A percentile compares a stretch with the other conserved stretches of the same genome.
phyloP scores from a whole-genome alignment of 2,888 invertebrate species.

The Cheilosia scutellata region DNA sequence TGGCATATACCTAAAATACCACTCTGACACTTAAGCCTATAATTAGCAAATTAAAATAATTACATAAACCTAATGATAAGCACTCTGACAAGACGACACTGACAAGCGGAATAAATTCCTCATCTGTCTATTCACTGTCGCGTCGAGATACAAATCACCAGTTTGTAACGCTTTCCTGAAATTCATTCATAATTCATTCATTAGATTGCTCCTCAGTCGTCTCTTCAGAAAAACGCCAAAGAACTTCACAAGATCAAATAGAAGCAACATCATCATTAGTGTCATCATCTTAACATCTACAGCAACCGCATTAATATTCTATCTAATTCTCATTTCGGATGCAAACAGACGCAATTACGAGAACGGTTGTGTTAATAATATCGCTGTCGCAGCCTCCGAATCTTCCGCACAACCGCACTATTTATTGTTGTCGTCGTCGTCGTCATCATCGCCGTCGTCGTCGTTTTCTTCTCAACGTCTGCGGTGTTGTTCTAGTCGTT shows the following conservation, averaged over 20 bases:
- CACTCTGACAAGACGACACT: conserved; percentile 25
- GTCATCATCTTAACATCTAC: conserved; percentile 61
- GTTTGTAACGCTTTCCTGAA: conserved; percentile 63
- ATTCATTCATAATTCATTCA: conserved; percentile 68
- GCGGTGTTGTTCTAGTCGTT: conserved; percentile 3
- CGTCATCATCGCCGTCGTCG: conserved; percentile 14
- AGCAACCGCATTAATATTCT: conserved; percentile 67
- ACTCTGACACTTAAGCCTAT: conserved; percentile 10
- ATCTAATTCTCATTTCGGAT: conserved; percentile 68
- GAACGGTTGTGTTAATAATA: conserved; percentile 50
- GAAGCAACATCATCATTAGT: conserved; percentile 68
- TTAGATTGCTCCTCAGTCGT: conserved; percentile 9
- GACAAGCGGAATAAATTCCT: conserved; percentile 45
- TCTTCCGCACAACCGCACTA: conserved; percentile 50
- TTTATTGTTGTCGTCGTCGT: conserved; percentile 48
- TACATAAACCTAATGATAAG: conserved; percentile 32
- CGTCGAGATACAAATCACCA: conserved; percentile 50
- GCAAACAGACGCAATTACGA: conserved; percentile 63
- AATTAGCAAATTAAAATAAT: conserved; percentile 48
- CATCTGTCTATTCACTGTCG: not conserved
- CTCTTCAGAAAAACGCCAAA: conserved; percentile 20
- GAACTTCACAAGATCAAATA: conserved; percentile 60
- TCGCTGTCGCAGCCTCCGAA: conserved; percentile 24
- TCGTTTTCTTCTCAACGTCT: not conserved
- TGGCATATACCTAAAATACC: not conserved